phyloP scores from a whole-genome alignment of 1,140 invertebrate species.

The Dendroctonus valens region DNA sequence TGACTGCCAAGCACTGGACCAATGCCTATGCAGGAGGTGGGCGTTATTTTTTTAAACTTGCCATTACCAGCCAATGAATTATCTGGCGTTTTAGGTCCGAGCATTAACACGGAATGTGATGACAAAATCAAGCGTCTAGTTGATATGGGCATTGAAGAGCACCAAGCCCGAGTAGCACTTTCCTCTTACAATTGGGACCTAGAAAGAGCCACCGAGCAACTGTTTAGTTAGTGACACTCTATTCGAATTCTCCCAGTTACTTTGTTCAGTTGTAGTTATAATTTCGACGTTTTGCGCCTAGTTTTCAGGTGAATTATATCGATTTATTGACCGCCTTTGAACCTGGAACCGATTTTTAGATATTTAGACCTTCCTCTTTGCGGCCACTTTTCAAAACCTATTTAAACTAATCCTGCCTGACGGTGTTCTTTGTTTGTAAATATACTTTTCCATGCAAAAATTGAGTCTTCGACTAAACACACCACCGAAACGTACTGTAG shows the following conservation, averaged over 20 bases:
- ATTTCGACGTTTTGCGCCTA: not conserved
- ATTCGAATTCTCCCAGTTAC: not conserved
- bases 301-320: too few species aligned
- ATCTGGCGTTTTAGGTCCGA: conserved; percentile 57
- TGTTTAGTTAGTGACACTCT: conserved; percentile 75
- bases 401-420: too few species aligned
- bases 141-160: conserved; percentile 87
- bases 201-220: conserved; percentile 80
- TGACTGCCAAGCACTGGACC: conserved; percentile 94
- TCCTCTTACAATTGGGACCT: conserved; percentile 90
- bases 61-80: not conserved
- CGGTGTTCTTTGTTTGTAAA: too few species aligned
- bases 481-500: too few species aligned
- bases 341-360: too few species aligned
- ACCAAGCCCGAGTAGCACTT: conserved; percentile 77
- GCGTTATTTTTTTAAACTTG: conserved; percentile 9
- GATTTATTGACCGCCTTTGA: too few species aligned
- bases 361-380: too few species aligned
- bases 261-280: conserved; percentile 15
- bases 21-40: conserved; percentile 86
- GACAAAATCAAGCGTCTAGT: conserved; percentile 76
- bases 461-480: too few species aligned
- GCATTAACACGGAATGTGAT: conserved; percentile 72
- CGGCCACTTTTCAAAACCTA: too few species aligned
- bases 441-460: too few species aligned